Percentiles rank a stretch among this genome's conserved stretches.
phyloP scores from a whole-genome alignment of 2,113 vertebrate species.

The Mellivora capensis region DNA sequence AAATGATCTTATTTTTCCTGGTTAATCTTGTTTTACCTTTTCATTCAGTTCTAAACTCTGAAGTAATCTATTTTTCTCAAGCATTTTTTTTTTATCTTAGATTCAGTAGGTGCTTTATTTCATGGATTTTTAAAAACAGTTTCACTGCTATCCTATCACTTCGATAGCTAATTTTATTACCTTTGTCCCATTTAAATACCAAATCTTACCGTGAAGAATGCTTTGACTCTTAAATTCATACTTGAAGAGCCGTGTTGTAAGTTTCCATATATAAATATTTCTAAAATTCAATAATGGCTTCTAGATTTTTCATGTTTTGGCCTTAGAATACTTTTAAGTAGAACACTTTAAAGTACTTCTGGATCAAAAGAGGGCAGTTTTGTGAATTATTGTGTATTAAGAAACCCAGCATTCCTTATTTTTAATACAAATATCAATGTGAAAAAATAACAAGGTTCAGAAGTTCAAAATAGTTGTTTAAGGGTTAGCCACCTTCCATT shows the following conservation, averaged over 20 bases:
- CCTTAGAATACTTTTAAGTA: background rate
- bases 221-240: constrained; percentile 33
- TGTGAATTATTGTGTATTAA: background rate
- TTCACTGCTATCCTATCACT: background rate
- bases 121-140: background rate
- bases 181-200: constrained; percentile 24
- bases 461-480: constrained; percentile 26
- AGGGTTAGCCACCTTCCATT: background rate
- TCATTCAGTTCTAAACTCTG: background rate
- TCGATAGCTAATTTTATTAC: constrained; percentile 29
- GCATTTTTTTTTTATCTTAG: background rate
- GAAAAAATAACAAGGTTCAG: background rate
- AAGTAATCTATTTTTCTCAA: background rate
- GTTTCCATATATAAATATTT: background rate
- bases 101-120: background rate
- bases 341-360: background rate
- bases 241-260: background rate
- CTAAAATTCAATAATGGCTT: background rate
- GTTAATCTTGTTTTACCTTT: background rate
- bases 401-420: background rate
- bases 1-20: background rate
- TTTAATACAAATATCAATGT: constrained; percentile 20
- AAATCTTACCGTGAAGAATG: background rate
- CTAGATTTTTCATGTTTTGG: constrained; percentile 23
- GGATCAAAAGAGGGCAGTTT: background rate